Base-by-base conservation (phyloP, 1,140 invertebrate species). In the Littorina saxatilis region DNA sequence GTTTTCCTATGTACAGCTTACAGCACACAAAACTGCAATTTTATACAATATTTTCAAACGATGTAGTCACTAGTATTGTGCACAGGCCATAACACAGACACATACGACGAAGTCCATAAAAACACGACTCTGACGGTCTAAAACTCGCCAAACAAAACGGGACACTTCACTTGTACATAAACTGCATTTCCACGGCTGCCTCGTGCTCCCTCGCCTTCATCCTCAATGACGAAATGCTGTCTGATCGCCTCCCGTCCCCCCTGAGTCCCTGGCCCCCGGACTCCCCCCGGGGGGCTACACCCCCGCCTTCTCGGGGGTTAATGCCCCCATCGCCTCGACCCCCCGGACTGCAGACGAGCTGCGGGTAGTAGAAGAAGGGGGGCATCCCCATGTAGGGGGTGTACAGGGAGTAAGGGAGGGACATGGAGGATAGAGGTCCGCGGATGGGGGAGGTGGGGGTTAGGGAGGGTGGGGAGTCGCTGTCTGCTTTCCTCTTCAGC, bases 191-290 rank as follows among this genome's bases (percentile, higher is more conserved):
- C 85, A 97, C 92, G 87, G 96, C 95, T 11, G 98, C 92, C 90
- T 98, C 97, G 91, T 98, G 97, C 92, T 98, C 97, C 9, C 97
- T 94, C 0, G 98, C 97, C 86, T 98, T 98, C 78, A 98, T 93
- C 82, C 98, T 93, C 7, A 99, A 92, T 0, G 96, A 95, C 0
- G 96, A 96, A 83, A 98, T 98, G 87, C 96, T 98, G 37, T 96
- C 97, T 85, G 95, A 96, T 82, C 97, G 93, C 82, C 96, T 93
- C 90, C 97, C 96, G 61, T 87, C 86, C 23, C 81, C 58, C 27
- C n/a, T 74, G 20, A 20, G 66, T 72, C 37, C 70, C 23, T n/a
- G 40, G 11, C 40, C 1, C 47, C 43, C 70, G 27, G 40, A 0
- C 20, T 20, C 3, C 43, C 13, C 40, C 70, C n/a, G 7, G 32